phyloP scores from a whole-genome alignment of 2,888 invertebrate species.

The Reticulitermes lucifugus region DNA sequence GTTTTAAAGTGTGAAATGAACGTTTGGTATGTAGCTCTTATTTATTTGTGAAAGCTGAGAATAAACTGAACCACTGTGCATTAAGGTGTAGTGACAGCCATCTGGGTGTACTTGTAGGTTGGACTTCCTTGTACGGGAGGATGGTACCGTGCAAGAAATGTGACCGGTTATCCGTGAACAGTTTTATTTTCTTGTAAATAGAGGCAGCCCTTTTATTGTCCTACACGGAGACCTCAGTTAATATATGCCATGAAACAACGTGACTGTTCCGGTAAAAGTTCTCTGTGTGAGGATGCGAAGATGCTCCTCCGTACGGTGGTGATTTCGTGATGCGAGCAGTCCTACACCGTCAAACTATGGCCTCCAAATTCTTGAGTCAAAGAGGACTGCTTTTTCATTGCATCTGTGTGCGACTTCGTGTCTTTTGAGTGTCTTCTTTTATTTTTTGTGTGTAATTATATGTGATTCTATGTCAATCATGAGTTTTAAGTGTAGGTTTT shows the following conservation, averaged over 20 bases:
- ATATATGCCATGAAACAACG: conserved; percentile 34
- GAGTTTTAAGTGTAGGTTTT: too few species aligned
- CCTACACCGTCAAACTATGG: background rate
- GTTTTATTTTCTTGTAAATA: conserved; percentile 21
- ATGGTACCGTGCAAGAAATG: conserved; percentile 16
- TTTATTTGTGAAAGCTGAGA: background rate
- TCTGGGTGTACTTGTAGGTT: background rate
- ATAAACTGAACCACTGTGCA: background rate
- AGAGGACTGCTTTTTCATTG: too few species aligned
- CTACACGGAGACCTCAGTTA: conserved; percentile 10
- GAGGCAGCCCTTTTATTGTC: conserved; percentile 14
- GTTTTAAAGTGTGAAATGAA: conserved; percentile 9
- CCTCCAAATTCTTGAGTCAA: too few species aligned
- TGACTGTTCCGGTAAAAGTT: conserved; percentile 21
- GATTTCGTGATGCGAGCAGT: conserved; percentile 11
- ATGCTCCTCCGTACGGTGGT: conserved; percentile 3
- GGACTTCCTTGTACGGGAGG: background rate
- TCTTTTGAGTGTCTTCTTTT: too few species aligned
- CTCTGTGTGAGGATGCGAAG: conserved; percentile 9
- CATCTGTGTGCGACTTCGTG: too few species aligned
- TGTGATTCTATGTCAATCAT: too few species aligned
- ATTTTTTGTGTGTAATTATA: too few species aligned
- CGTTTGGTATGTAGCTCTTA: background rate
- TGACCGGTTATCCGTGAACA: conserved; percentile 37
- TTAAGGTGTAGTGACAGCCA: background rate